Base-by-base conservation (phyloP, 2,113 vertebrate species). In the Caranx melampygus region DNA sequence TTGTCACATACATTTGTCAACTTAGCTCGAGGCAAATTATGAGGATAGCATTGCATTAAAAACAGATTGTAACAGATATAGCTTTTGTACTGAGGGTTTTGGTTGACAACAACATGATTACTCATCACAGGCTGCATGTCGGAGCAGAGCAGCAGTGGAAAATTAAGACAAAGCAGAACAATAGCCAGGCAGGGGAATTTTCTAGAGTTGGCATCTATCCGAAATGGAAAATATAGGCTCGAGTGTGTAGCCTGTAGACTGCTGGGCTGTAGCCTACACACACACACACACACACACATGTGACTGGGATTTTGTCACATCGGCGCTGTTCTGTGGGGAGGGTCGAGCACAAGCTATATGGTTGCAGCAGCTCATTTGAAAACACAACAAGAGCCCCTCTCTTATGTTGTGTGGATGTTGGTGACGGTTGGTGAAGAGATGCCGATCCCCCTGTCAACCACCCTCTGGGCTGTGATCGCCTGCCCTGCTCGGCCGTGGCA, bases 301-400 rank as follows among this genome's bases (percentile, higher is more conserved):
- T 91, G 90, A 88, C 80, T 75, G 58, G 75, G 77, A 82, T 85
- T 85, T 85, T 89, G 81, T 89, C 82, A 89, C 85, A 79, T 64
- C 21, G 47, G 60, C 11, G 42, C 26, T 71, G 49, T 71, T 84
- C 61, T 57, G 82, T 85, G 68, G 68, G 64, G 81, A 76, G 67
- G 74, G 70, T 84, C 51, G 20, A 34, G 21, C 68, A 49, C 35
- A 58, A 58, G 61, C 49, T 58, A 14, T 63, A 60, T 0, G 11
- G 42, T 62, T 67, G 58, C 57, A 67, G 63, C 7, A 63, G 31
- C 26, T 62, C 35, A 33, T 74, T 71, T 31, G 4, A 52, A 11
- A 26, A 26, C 26, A 26, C 26, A 26, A 40, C 40, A 42, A 20
- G 58, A 44, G 15, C 20, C 33, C 18, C 52, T 21, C 20, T 62